Evolutionary conservation across 1,140 invertebrate genomes (phyloP).

Genomic region (Homalodisca vitripennis): DNA sequence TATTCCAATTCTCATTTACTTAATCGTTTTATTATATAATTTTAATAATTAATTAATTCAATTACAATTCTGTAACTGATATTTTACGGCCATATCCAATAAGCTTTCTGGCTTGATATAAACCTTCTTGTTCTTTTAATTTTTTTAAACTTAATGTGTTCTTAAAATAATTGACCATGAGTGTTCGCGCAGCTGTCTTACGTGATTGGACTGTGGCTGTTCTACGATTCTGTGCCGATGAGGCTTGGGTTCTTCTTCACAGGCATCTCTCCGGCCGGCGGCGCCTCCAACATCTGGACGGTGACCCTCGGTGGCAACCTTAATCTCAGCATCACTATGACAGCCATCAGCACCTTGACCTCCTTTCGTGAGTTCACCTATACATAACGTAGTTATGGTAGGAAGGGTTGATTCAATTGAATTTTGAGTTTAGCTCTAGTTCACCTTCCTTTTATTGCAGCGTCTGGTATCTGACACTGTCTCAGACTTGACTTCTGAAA

Average conservation of each 20-base stretch:
- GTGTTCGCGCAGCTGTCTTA: conserved; percentile 68
- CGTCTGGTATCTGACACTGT: too few relatives aligned
- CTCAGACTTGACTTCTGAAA: too few relatives aligned
- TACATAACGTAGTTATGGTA: too few relatives aligned
- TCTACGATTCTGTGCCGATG: conserved; percentile 66
- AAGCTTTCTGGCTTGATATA: too few relatives aligned
- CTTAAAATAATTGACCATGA: too few relatives aligned
- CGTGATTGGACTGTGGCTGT: conserved; percentile 68
- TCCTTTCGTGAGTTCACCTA: conserved; percentile 76
- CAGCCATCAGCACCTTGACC: conserved; percentile 81
- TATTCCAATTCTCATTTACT: too few relatives aligned
- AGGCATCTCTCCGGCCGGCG: conserved; percentile 87
- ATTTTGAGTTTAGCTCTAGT: too few relatives aligned
- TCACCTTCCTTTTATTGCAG: too few relatives aligned
- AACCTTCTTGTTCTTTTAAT: too few relatives aligned
- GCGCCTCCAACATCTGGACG: conserved; percentile 96
- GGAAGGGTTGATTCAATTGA: too few relatives aligned
- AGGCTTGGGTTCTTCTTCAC: conserved; percentile 89
- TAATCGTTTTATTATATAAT: too few relatives aligned
- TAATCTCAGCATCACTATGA: conserved; percentile 90
- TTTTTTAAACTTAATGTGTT: too few relatives aligned
- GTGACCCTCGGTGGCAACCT: conserved; percentile 84
- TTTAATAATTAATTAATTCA: background rate
- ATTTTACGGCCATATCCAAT: background rate
- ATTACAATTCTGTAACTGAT: background rate